A percentile compares a stretch with the other conserved stretches of the same genome.
These are phyloP conservation scores for Ataeniobius toweri DNA, from an alignment of 2,797 vertebrate genomes.

Conservation along the genomic window DNA sequence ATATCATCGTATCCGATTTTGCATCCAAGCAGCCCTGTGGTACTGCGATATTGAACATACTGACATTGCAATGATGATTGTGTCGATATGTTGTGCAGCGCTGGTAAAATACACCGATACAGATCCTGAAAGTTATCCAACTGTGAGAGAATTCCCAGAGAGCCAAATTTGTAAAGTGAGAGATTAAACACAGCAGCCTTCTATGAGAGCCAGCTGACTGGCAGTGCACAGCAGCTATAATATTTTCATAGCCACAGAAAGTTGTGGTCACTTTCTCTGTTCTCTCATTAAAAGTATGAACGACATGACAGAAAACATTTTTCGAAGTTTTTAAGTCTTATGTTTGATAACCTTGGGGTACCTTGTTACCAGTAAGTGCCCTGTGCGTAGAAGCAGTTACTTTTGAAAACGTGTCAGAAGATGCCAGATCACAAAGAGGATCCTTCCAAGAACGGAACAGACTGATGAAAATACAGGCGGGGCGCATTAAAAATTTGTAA, in stretches of 20 bases:
- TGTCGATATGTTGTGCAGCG: not conserved
- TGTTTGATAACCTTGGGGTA: constrained; percentile 9
- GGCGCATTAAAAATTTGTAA: not conserved
- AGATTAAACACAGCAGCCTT: not conserved
- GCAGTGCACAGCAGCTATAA: not conserved
- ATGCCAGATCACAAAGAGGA: constrained; percentile 42
- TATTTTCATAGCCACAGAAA: not conserved
- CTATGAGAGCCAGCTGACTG: not conserved
- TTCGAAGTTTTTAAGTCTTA: too few species aligned
- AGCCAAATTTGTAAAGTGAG: not conserved
- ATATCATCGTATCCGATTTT: not conserved
- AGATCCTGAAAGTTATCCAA: not conserved
- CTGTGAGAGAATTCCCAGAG: not conserved
- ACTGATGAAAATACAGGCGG: not conserved
- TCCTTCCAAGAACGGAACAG: constrained; percentile 40
- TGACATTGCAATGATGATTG: not conserved
- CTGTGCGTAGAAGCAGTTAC: not conserved
- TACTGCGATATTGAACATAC: too few species aligned
- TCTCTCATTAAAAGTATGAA: not conserved
- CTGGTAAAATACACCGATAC: not conserved
- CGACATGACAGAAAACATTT: not conserved
- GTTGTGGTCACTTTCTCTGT: not conserved
- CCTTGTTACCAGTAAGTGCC: not conserved
- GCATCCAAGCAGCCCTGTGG: not conserved
- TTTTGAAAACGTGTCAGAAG: constrained; percentile 64